Evolutionary conservation across 1,140 invertebrate genomes (phyloP).

Genomic region (Neodiprion pinetum): DNA sequence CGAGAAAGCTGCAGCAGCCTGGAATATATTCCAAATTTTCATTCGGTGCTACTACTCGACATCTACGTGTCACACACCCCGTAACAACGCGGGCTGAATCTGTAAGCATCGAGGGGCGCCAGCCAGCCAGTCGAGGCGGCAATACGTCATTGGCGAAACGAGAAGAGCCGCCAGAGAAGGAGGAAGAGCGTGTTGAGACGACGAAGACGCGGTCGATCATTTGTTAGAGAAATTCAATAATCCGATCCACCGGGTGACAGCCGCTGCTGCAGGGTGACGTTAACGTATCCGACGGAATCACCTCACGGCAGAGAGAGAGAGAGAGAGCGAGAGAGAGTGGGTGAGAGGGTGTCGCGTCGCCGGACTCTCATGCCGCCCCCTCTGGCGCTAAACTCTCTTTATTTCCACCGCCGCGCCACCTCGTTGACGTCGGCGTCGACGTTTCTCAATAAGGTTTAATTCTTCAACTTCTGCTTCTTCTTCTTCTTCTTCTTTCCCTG

Average conservation of each 20-base stretch:
- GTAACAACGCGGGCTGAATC: not conserved
- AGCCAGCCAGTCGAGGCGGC: constrained; percentile 22
- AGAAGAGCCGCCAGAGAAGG: constrained; percentile 15
- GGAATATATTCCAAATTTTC: constrained; percentile 1
- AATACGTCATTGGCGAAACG: constrained; percentile 43
- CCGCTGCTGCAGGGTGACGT: constrained; percentile 27
- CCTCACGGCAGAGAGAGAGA: constrained; percentile 23
- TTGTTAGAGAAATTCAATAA: constrained; percentile 55
- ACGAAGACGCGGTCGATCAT: constrained; percentile 40
- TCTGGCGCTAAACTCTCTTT: no score
- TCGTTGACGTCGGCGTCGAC: not conserved
- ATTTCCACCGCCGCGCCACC: not conserved
- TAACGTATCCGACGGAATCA: constrained; percentile 14
- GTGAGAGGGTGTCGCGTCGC: constrained; percentile 37
- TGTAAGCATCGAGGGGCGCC: not conserved
- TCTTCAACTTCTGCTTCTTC: not conserved
- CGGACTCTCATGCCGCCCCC: constrained; percentile 10
- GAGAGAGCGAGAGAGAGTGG: not conserved
- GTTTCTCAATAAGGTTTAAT: not conserved
- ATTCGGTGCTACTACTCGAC: not conserved
- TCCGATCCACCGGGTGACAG: constrained; percentile 44
- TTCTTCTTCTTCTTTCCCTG: not conserved
- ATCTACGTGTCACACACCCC: not conserved
- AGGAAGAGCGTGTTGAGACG: constrained; percentile 18
- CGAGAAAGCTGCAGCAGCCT: no score